These are phyloP conservation scores for Phataginus tetradactyla DNA, from an alignment of 2,797 vertebrate genomes.

Conservation along the genomic window DNA sequence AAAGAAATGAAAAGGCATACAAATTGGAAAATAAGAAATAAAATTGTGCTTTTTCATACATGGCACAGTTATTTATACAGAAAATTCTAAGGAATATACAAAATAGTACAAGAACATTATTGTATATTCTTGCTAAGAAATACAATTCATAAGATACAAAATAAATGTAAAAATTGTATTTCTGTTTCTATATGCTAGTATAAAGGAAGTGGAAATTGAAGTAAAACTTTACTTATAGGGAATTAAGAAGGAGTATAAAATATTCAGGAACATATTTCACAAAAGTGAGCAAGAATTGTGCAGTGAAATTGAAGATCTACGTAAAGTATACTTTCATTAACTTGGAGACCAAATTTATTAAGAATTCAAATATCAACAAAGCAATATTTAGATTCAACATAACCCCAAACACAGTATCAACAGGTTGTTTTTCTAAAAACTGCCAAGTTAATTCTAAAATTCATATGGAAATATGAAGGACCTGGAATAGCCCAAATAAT, in stretches of 20 bases:
- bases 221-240: background rate
- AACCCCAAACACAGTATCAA: background rate
- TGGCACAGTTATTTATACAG: background rate
- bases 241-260: background rate
- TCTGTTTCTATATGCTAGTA: background rate
- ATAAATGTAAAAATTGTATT: background rate
- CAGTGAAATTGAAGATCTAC: background rate
- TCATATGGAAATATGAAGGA: background rate
- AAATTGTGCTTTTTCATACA: background rate
- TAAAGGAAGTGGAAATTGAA: background rate
- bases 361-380: background rate
- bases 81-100: background rate
- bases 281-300: background rate
- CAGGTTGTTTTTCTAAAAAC: background rate
- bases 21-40: background rate
- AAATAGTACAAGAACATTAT: background rate
- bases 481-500: background rate
- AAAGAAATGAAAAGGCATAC: background rate
- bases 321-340: background rate
- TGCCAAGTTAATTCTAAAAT: background rate
- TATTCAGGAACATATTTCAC: background rate
- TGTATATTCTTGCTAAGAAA: no score
- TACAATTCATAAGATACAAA: background rate
- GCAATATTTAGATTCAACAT: background rate
- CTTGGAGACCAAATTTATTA: background rate